Conservation (phyloP, 2,797 vertebrate genomes). For the Labeo calbasu region DNA sequence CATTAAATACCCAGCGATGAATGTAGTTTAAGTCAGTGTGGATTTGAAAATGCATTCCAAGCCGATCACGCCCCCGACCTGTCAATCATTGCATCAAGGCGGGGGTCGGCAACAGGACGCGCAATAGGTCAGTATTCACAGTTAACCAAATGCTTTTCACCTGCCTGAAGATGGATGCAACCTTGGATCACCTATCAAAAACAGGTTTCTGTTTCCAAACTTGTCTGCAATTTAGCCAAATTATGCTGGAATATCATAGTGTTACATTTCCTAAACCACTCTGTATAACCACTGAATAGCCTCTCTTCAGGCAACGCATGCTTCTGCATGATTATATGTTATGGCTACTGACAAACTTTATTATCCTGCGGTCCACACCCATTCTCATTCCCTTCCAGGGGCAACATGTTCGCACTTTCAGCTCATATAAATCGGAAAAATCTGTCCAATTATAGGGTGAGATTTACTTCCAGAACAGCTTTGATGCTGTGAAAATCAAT, state of each 20-base stretch:
- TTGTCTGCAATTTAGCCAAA: background rate
- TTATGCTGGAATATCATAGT: background rate
- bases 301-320: background rate
- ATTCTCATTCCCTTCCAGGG: conserved; percentile 1
- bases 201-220: background rate
- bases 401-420: conserved; percentile 36
- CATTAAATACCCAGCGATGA: no score
- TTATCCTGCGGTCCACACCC: background rate
- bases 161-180: background rate
- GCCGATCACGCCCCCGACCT: no score
- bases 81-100: no score
- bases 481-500: conserved; percentile 38
- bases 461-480: conserved; percentile 39
- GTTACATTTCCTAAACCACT: background rate
- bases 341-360: background rate
- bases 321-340: background rate
- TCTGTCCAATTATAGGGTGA: conserved; percentile 22
- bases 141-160: no score
- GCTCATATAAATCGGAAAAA: conserved; percentile 36
- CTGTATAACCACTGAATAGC: background rate
- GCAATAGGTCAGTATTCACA: no score
- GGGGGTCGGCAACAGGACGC: no score
- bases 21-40: no score
- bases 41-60: no score
- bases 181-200: background rate